phyloP scores from a whole-genome alignment of 2,797 vertebrate species.

The Sylvia borin region DNA sequence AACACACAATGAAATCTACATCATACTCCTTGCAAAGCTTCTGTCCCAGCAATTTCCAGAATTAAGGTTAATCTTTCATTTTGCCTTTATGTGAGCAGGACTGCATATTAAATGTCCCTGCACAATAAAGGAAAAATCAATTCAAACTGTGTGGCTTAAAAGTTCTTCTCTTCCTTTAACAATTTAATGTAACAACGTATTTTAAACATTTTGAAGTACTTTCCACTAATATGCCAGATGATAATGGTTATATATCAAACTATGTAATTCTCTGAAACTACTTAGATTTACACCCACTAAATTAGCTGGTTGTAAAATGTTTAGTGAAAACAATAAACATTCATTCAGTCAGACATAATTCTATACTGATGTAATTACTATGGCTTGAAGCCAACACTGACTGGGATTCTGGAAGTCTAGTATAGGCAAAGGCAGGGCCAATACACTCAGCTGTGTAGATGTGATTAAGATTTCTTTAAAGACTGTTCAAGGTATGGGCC shows the following conservation, averaged over 20 bases:
- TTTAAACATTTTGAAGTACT: background rate
- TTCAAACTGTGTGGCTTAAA: background rate
- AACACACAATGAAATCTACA: background rate
- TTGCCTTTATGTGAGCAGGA: background rate
- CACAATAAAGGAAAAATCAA: background rate
- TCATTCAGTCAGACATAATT: background rate
- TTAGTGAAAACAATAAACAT: conserved; percentile 11
- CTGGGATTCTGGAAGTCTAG: background rate
- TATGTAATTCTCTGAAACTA: background rate
- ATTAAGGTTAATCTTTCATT: background rate
- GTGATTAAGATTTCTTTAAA: background rate
- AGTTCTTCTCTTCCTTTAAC: background rate
- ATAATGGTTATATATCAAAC: background rate
- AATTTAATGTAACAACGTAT: background rate
- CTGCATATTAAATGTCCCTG: background rate
- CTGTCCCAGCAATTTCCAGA: background rate
- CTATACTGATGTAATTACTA: background rate
- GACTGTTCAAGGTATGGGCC: background rate
- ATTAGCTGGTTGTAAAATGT: background rate
- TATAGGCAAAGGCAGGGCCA: background rate
- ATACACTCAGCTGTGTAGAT: background rate
- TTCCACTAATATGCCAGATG: background rate
- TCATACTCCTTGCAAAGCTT: background rate
- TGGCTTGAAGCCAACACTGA: background rate
- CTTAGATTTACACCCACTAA: background rate